Evolutionary conservation across 2,888 invertebrate species (phyloP), one percentile per base, ranked within the genome.

Genomic region (Synergus itoensis): DNA sequence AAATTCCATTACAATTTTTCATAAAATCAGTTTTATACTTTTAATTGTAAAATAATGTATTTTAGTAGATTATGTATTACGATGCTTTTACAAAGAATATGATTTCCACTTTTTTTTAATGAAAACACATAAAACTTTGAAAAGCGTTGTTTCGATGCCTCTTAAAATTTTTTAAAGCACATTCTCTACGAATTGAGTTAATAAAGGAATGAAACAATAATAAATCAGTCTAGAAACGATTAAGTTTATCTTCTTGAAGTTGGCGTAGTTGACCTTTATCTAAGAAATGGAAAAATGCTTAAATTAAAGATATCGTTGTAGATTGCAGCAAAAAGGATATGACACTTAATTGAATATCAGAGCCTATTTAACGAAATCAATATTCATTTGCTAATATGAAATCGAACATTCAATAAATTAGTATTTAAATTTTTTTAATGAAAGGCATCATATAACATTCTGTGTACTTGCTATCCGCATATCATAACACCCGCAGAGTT

Each of bases 401-500:
- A 53, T n/a, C 36, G 9, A 73, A 48, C 16, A 48, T 60, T 60
- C 4, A 36, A 73, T 73, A 73, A 73, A 40, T 73, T 53, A 48
- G 11, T 73, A 53, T 73, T 53, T 9, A 53, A n/a, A 8, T 73
- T 69, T 45, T 69, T 69, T 69, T 11, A 73, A 73, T 53, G 48
- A 73, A 73, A 53, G 53, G 73, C 36, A 60, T 11, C 48, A 60
- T 11, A 60, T 60, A 48, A 36, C 5, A 36, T 36, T 36, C 36
- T 36, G 36, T 48, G 28, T 69, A 45, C 73, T 53, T 73, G 73
- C 36, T 77, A 45, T 63, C 36, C 36, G 77, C 28, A 64, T 77
- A 62, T 77, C 16, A 48, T 63, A 57, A 73, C 63, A 43, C 63
- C 77, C 36, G 41, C 63, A 78, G 40, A 41, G 77, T 21, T 60